phyloP scores from a whole-genome alignment of 2,797 vertebrate genomes.

The Australoheros facetus region DNA sequence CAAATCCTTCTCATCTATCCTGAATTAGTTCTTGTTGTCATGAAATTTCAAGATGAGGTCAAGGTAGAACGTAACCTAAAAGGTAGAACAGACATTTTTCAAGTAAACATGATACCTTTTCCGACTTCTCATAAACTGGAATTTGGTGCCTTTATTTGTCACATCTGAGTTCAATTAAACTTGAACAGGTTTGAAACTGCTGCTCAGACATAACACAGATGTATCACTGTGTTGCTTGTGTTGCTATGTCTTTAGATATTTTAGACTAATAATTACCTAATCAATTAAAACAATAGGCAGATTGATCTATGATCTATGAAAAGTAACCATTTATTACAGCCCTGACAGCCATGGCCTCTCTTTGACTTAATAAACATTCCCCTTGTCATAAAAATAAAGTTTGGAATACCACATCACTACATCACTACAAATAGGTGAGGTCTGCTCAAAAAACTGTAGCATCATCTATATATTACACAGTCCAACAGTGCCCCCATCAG shows the following conservation, averaged over 20 bases:
- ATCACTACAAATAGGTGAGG: not conserved
- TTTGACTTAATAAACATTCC: not conserved
- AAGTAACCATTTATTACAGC: not conserved
- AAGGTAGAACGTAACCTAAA: no score
- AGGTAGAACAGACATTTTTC: not conserved
- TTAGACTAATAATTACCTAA: not conserved
- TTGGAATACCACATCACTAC: not conserved
- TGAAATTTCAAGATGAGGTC: not conserved
- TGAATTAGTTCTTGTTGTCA: not conserved
- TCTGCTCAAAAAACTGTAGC: not conserved
- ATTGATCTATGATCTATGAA: not conserved
- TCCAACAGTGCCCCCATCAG: constrained; percentile 56
- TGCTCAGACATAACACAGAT: not conserved
- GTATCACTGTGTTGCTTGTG: not conserved
- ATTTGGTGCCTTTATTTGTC: not conserved
- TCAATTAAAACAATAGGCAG: not conserved
- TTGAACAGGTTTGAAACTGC: not conserved
- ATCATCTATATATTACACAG: not conserved
- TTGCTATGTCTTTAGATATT: not conserved
- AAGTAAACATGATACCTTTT: not conserved
- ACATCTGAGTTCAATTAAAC: not conserved
- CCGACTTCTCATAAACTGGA: not conserved
- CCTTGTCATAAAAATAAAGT: not conserved
- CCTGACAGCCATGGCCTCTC: not conserved
- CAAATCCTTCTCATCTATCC: not conserved